Percentiles rank a stretch among this genome's conserved stretches.
phyloP scores from a whole-genome alignment of 2,888 invertebrate genomes.

The Torymus aiolomorphi region DNA sequence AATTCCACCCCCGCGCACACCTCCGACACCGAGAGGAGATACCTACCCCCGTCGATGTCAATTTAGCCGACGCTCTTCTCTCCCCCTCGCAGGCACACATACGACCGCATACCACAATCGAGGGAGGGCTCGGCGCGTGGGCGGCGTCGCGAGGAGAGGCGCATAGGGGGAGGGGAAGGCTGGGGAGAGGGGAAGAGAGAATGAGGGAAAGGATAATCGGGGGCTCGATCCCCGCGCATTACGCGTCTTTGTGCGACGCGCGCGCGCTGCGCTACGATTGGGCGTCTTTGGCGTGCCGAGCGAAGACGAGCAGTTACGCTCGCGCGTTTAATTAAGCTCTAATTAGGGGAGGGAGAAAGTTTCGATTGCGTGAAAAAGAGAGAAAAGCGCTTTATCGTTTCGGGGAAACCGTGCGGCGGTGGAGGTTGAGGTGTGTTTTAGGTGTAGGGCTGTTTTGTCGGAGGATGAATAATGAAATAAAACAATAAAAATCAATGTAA shows the following conservation, averaged over 20 bases:
- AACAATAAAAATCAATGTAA: too few relatives aligned
- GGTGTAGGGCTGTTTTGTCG: too few relatives aligned
- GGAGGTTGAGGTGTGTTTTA: too few relatives aligned
- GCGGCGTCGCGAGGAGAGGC: not conserved
- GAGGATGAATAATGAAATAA: too few relatives aligned
- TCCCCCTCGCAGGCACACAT: not conserved
- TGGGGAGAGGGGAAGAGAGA: not conserved
- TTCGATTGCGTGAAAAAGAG: too few relatives aligned
- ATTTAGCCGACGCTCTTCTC: not conserved
- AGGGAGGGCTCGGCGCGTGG: not conserved
- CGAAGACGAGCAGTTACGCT: not conserved
- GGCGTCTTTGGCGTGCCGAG: not conserved
- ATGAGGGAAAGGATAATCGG: constrained; percentile 25
- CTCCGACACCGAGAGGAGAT: too few relatives aligned
- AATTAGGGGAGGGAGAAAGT: too few relatives aligned
- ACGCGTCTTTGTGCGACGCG: constrained; percentile 21
- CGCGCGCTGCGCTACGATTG: constrained; percentile 7
- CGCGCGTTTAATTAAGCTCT: too few relatives aligned
- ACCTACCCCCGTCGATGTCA: too few relatives aligned
- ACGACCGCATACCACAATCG: not conserved
- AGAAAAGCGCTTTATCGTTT: too few relatives aligned
- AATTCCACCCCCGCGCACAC: too few relatives aligned
- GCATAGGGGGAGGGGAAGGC: not conserved
- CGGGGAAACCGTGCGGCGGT: too few relatives aligned
- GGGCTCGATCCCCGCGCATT: constrained; percentile 36